Evolutionary conservation across 2,797 vertebrate genomes (phyloP).

Genomic region (Nyctibius grandis): DNA sequence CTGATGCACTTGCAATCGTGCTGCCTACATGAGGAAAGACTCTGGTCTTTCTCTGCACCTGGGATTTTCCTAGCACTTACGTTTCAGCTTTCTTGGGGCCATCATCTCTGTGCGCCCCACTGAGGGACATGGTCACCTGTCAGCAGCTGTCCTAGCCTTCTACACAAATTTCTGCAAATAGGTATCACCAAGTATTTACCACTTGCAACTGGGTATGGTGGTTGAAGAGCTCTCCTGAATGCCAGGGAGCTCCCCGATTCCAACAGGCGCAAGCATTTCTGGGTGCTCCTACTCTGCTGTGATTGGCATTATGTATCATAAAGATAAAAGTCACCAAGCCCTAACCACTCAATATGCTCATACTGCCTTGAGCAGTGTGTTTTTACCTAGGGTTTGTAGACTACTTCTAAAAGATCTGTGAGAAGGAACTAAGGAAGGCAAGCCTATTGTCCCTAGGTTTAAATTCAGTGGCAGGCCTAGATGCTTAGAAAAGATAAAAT

Average conservation of each 20-base stretch:
- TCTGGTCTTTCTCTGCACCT: neutral
- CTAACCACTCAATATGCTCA: neutral
- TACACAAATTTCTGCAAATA: neutral
- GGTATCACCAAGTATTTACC: neutral
- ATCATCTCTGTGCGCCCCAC: neutral
- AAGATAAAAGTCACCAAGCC: neutral
- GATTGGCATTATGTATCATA: neutral
- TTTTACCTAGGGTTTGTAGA: neutral
- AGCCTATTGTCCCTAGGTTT: neutral
- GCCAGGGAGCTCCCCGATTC: accelerated
- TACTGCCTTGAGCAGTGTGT: neutral
- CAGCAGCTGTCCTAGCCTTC: neutral
- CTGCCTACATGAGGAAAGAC: neutral
- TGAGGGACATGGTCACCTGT: neutral
- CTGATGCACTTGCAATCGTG: neutral
- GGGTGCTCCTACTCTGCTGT: neutral
- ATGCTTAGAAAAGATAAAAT: neutral
- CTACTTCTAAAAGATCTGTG: neutral
- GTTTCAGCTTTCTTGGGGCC: neutral
- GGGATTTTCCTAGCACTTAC: neutral
- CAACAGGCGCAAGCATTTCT: neutral
- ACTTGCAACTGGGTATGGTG: neutral
- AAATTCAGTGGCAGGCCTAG: neutral
- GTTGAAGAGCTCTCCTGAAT: neutral
- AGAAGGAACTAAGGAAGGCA: neutral